These are phyloP conservation scores for Adrianichthys oophorus DNA, from an alignment of 2,797 vertebrate genomes.

Conservation along the genomic window DNA sequence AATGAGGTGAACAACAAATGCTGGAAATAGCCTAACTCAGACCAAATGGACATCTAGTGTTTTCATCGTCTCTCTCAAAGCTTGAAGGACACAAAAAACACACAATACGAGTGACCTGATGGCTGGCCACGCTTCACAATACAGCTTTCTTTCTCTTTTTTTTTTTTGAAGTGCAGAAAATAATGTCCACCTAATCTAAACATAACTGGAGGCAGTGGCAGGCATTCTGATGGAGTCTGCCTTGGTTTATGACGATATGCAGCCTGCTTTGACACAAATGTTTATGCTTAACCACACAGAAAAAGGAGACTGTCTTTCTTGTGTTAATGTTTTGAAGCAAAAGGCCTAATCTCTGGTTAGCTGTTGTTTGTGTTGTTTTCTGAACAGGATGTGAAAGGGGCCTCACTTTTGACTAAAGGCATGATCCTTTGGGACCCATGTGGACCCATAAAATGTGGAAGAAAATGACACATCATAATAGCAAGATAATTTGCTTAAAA, in stretches of 20 bases:
- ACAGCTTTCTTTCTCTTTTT: slow-evolving; percentile 15
- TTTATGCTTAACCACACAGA: slow-evolving; percentile 13
- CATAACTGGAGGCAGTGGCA: slow-evolving; percentile 17
- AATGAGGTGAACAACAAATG: slow-evolving; percentile 57
- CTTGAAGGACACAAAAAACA: slow-evolving; percentile 37
- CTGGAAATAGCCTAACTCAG: slow-evolving; percentile 49
- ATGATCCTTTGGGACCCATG: not conserved
- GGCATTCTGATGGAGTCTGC: slow-evolving; percentile 9
- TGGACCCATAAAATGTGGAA: not conserved
- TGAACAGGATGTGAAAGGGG: slow-evolving; percentile 5
- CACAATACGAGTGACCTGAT: slow-evolving; percentile 49
- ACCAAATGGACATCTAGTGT: slow-evolving; percentile 47
- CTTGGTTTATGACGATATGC: slow-evolving; percentile 31
- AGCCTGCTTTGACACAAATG: slow-evolving; percentile 12
- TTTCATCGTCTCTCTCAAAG: slow-evolving; percentile 54
- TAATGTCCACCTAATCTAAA: slow-evolving; percentile 15
- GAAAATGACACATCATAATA: not conserved
- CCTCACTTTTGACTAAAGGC: slow-evolving; percentile 7
- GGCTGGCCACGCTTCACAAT: slow-evolving; percentile 29
- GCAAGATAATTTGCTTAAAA: too few species aligned
- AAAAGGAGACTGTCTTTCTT: slow-evolving; percentile 11
- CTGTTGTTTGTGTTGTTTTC: slow-evolving; percentile 30
- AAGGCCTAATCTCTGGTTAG: slow-evolving; percentile 28
- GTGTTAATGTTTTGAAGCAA: slow-evolving; percentile 32
- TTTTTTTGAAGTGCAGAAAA: slow-evolving; percentile 11